Conservation (phyloP, 2,113 vertebrate species). For the Paracanthobrama guichenoti region DNA sequence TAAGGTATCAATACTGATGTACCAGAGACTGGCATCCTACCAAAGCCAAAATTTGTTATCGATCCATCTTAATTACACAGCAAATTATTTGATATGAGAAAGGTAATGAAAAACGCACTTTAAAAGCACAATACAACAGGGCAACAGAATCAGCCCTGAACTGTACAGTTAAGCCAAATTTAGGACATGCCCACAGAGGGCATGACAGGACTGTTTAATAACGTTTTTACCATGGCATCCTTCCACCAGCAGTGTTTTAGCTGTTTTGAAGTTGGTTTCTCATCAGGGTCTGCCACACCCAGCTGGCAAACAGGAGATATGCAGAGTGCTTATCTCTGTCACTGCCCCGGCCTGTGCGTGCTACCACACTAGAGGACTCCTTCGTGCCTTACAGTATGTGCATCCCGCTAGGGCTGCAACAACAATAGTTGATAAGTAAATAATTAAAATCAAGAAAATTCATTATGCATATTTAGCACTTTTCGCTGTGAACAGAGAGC, state of each 20-base stretch:
- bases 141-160: not conserved
- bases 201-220: slow-evolving; percentile 28
- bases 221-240: not conserved
- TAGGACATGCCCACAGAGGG: slow-evolving; percentile 36
- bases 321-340: slow-evolving; percentile 62
- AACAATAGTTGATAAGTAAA: not conserved
- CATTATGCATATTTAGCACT: not conserved
- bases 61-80: not conserved
- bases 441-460: not conserved
- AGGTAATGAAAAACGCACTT: not conserved
- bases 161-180: not conserved
- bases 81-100: not conserved
- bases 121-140: not conserved
- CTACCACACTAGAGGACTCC: not conserved
- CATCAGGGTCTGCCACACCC: slow-evolving; percentile 60
- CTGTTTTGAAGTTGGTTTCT: slow-evolving; percentile 39
- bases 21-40: not conserved
- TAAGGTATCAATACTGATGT: not conserved
- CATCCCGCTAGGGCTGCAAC: not conserved
- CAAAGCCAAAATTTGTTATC: not conserved
- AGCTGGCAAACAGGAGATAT: slow-evolving; percentile 65
- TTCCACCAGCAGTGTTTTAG: not conserved
- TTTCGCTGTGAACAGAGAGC: not conserved
- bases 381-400: not conserved
- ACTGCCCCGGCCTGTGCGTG: slow-evolving; percentile 44